phyloP scores from a whole-genome alignment of 35 echinoderm and acorn worm genomes.

The Strongylocentrotus purpuratus region DNA sequence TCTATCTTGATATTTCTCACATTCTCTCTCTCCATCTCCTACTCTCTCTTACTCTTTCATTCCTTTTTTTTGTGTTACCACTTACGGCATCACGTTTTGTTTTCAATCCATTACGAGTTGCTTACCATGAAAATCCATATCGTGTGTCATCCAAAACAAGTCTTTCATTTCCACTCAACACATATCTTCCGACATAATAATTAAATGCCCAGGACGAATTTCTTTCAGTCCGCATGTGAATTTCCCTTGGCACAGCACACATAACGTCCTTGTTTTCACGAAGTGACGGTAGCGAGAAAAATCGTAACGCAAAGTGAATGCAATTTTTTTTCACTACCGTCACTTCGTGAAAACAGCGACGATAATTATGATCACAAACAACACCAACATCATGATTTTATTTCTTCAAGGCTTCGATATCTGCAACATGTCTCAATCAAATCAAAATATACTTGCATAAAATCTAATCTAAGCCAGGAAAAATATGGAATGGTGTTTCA shows the following conservation, averaged over 20 bases:
- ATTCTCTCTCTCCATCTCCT: background rate
- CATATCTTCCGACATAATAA: background rate
- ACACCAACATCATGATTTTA: background rate
- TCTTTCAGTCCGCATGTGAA: background rate
- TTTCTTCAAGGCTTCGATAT: too few relatives aligned
- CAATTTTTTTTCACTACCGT: too few relatives aligned
- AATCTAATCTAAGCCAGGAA: too few relatives aligned
- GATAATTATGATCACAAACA: background rate
- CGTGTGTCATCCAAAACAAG: background rate
- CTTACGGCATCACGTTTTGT: background rate
- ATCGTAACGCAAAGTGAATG: too few relatives aligned
- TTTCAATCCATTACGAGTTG: background rate
- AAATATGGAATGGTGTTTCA: too few relatives aligned
- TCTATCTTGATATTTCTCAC: background rate
- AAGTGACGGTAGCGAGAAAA: too few relatives aligned
- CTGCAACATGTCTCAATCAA: too few relatives aligned
- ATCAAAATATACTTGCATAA: too few relatives aligned
- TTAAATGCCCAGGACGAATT: background rate
- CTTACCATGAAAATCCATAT: background rate
- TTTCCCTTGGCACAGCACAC: background rate
- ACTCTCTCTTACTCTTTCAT: slow-evolving; percentile 21
- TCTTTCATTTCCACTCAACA: background rate
- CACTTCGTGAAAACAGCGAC: too few relatives aligned
- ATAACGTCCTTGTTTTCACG: too few relatives aligned
- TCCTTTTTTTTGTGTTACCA: background rate